Evolutionary conservation across 2,888 invertebrate species (phyloP).

Genomic region (Encarsia formosa): DNA sequence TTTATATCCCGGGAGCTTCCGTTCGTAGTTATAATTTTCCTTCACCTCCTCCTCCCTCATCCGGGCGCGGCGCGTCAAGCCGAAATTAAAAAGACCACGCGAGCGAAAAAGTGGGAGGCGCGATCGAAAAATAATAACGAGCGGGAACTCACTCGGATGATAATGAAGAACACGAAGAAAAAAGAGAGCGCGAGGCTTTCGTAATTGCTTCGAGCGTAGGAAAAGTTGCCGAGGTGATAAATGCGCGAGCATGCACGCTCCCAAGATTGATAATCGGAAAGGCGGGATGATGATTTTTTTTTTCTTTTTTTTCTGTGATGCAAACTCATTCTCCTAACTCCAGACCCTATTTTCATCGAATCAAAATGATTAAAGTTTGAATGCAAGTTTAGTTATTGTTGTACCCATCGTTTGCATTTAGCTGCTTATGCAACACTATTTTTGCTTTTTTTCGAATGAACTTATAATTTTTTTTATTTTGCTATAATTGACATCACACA

Average conservation of each 20-base stretch:
- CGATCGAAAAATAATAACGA: conserved; percentile 26
- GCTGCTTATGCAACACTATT: too few relatives aligned
- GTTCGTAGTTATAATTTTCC: too few relatives aligned
- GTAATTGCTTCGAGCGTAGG: conserved; percentile 12
- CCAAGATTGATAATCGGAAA: background rate
- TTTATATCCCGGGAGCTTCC: too few relatives aligned
- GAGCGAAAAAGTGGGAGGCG: conserved; percentile 20
- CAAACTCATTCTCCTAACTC: too few relatives aligned
- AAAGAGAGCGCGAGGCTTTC: background rate
- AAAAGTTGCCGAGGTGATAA: conserved; percentile 20
- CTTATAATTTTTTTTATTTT: too few relatives aligned
- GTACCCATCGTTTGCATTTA: too few relatives aligned
- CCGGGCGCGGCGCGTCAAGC: conserved; percentile 6
- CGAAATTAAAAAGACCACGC: conserved; percentile 22
- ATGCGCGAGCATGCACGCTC: conserved; percentile 11
- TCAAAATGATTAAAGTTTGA: too few relatives aligned
- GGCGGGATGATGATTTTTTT: background rate
- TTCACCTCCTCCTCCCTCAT: conserved; percentile 11
- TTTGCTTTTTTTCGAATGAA: too few relatives aligned
- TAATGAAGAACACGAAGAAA: background rate
- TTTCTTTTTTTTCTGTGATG: background rate
- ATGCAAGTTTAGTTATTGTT: too few relatives aligned
- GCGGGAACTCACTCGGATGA: background rate
- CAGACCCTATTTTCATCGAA: too few relatives aligned
- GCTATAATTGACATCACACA: too few relatives aligned